phyloP scores from a whole-genome alignment of 2,888 invertebrate genomes.

The Malthinus flaveolus region DNA sequence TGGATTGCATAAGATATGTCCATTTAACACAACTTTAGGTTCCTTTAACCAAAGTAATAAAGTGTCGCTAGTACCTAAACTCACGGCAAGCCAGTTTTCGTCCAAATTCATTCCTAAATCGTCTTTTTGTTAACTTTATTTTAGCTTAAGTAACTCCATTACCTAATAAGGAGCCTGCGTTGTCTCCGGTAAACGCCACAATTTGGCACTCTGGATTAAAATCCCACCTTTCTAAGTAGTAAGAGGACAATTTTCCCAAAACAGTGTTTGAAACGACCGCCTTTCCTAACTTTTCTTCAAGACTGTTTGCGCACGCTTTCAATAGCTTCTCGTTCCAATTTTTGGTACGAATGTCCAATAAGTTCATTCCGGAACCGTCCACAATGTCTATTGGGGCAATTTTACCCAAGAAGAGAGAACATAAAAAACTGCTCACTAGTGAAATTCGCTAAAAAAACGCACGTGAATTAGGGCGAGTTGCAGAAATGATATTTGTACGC shows the following conservation, averaged over 20 bases:
- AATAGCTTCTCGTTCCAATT: slow-evolving; percentile 77
- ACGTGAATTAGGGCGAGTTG: not conserved
- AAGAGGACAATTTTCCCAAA: slow-evolving; percentile 74
- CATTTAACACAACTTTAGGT: slow-evolving; percentile 71
- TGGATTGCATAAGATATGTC: slow-evolving; percentile 89
- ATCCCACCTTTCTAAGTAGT: slow-evolving; percentile 85
- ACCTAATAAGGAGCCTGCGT: slow-evolving; percentile 85
- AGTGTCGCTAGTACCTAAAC: slow-evolving; percentile 94
- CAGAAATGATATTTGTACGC: not conserved
- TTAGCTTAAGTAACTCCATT: slow-evolving; percentile 18
- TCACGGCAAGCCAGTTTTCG: slow-evolving; percentile 82
- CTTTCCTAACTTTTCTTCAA: slow-evolving; percentile 73
- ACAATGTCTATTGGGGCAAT: slow-evolving; percentile 89
- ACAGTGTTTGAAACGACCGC: slow-evolving; percentile 72
- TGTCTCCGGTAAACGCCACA: slow-evolving; percentile 93
- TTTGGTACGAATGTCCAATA: slow-evolving; percentile 79
- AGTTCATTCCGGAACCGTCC: slow-evolving; percentile 96
- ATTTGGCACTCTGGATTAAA: slow-evolving; percentile 80
- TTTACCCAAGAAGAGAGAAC: slow-evolving; percentile 83
- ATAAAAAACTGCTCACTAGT: slow-evolving; percentile 89
- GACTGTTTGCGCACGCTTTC: slow-evolving; percentile 75
- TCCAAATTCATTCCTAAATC: slow-evolving; percentile 73
- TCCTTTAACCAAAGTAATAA: slow-evolving; percentile 76
- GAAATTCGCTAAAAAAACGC: slow-evolving; percentile 74
- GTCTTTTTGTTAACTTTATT: not conserved